Evolutionary conservation across 2,113 vertebrate species (phyloP).

Genomic region (Hemicordylus capensis): DNA sequence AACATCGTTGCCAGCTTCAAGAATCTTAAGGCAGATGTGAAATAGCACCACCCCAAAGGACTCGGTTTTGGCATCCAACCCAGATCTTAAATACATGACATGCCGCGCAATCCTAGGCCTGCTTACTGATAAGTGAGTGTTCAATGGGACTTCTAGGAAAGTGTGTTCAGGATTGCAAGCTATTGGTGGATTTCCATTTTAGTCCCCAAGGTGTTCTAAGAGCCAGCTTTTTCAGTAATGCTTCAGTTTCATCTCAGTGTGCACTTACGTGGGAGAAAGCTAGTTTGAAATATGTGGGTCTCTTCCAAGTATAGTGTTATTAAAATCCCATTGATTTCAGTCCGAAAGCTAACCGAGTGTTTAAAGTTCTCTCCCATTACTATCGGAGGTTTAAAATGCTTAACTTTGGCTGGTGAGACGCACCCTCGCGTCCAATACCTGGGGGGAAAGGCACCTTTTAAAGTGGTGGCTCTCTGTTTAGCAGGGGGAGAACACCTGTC

Average conservation of each 20-base stretch:
- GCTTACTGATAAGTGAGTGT: too few species aligned
- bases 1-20: constrained; percentile 18
- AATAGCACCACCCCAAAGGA: not conserved
- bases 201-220: not conserved
- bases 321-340: not conserved
- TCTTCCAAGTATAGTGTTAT: not conserved
- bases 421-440: not conserved
- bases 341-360: not conserved
- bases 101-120: not conserved
- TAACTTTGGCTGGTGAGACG: not conserved
- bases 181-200: not conserved
- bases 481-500: too few species aligned
- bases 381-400: not conserved
- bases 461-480: too few species aligned
- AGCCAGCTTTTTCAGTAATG: not conserved
- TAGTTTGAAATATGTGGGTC: not conserved
- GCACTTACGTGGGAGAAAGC: not conserved
- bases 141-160: too few species aligned
- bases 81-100: not conserved
- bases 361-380: not conserved
- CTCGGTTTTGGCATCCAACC: not conserved
- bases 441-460: too few species aligned
- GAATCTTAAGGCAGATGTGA: constrained; percentile 30
- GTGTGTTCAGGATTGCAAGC: not conserved
- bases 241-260: not conserved